Base-by-base conservation (phyloP, 2,888 invertebrate genomes). In the Noctuana brunneofusca region DNA sequence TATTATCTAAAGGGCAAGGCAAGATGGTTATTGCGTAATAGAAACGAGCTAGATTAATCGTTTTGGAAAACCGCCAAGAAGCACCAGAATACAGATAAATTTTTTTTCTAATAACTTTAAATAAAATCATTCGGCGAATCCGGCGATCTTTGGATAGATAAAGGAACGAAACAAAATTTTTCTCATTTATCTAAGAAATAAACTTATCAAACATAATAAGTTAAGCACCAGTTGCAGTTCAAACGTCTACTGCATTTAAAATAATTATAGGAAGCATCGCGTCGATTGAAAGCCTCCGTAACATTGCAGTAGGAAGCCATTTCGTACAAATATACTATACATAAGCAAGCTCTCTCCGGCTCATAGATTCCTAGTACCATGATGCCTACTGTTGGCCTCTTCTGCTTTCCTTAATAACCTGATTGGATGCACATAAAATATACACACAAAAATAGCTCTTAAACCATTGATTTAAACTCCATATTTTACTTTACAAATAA, bases 331-430 rank as follows among this genome's bases (percentile, higher is more conserved):
- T 41, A 55, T 50, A 48, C 49, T 50, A 49, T 56, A 55, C 56
- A 30, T 50, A 38, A 43, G 41, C 50, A 54, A 63, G 50, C 56
- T 60, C 66, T 75, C 58, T 60, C 43, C 49, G 70, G 69, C 68
- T 68, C 78, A 79, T 88, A 75, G 58, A 64, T 76, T 80, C 87
- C 87, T 87, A 81, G 88, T 87, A 86, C 68, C 78, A 83, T 72
- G 85, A 78, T 86, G 86, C 78, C 72, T 74, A 76, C 75, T 84
- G 86, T 80, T 86, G 76, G 77, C 74, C 73, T 81, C 82, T 83
- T 68, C 62, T 62, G 62, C 62, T 62, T 62, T 62, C 55, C 55
- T 65, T 64, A 64, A 62, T 59, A 59, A 66, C 52, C 59, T 54
- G 24, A 58, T 58, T 27, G 49, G 16, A 56, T 41, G 62, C 41